Conservation (phyloP, 2,797 vertebrate species). For the Gouania willdenowi region DNA sequence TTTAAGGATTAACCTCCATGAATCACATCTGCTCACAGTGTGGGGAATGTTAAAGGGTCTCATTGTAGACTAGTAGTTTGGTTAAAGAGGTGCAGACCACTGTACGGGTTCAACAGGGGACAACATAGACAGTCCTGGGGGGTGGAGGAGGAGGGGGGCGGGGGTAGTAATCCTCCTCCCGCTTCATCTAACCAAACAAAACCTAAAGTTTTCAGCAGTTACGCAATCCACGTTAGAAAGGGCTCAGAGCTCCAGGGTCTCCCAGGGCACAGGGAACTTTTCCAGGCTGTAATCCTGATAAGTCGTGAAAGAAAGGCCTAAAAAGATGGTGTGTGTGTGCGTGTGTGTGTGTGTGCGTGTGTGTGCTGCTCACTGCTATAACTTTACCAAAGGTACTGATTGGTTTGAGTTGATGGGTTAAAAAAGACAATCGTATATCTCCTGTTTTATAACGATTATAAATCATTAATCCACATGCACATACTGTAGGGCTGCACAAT, state of each 20-base stretch:
- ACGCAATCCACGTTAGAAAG: conserved; percentile 57
- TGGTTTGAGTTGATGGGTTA: too few species aligned
- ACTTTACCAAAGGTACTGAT: too few species aligned
- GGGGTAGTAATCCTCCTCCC: conserved; percentile 53
- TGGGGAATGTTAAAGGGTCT: conserved; percentile 4
- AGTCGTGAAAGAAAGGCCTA: conserved; percentile 47
- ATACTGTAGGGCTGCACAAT: too few species aligned
- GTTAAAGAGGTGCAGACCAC: neutral
- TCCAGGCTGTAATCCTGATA: conserved; percentile 70
- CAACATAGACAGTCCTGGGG: conserved; percentile 12
- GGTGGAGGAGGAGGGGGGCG: conserved; percentile 53
- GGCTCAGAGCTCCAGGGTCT: conserved; percentile 45
- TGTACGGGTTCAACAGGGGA: conserved; percentile 39
- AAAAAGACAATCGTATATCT: too few species aligned
- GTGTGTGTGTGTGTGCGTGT: too few species aligned
- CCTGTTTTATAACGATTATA: too few species aligned
- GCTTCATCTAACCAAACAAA: conserved; percentile 49
- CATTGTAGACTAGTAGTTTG: neutral
- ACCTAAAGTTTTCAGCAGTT: conserved; percentile 59
- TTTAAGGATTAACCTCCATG: conserved; percentile 37
- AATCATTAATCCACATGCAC: too few species aligned
- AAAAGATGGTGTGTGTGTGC: too few species aligned
- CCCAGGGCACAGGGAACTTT: conserved; percentile 62
- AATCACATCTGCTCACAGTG: conserved; percentile 43
- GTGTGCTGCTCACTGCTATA: conserved; percentile 21